A percentile compares a stretch with the other conserved stretches of the same genome.
Conservation (phyloP, 2,113 vertebrate genomes). For the Tragelaphus strepsiceros region DNA sequence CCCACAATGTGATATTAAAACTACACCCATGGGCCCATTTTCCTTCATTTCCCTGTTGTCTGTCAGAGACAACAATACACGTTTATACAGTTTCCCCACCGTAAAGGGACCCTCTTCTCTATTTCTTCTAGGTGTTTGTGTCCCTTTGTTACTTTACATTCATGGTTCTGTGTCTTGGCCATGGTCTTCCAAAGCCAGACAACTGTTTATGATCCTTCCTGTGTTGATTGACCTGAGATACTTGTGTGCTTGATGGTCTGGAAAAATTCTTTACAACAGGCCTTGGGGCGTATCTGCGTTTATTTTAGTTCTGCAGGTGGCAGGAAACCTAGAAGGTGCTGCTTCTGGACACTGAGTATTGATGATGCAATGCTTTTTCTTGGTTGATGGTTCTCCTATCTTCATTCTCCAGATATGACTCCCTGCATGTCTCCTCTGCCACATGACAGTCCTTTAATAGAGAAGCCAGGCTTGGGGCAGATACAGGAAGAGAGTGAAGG, state of each 20-base stretch:
- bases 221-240: not conserved
- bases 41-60: not conserved
- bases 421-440: constrained; percentile 93
- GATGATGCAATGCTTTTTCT: constrained; percentile 24
- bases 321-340: not conserved
- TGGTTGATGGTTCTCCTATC: constrained; percentile 53
- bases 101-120: not conserved
- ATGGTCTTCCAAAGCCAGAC: not conserved
- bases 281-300: not conserved
- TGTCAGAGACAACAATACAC: not conserved
- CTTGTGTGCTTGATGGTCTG: not conserved
- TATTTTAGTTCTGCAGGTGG: constrained; percentile 3
- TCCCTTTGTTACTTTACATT: constrained; percentile 5
- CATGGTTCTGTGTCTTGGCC: not conserved
- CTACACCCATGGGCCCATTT: not conserved
- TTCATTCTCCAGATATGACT: constrained; percentile 87
- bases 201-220: not conserved
- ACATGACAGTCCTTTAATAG: constrained; percentile 84
- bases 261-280: not conserved
- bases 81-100: not conserved
- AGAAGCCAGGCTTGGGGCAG: constrained; percentile 83
- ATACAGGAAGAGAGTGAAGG: constrained; percentile 86
- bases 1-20: not conserved
- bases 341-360: constrained; percentile 1
- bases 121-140: not conserved